phyloP scores from a whole-genome alignment of 1,140 invertebrate species.

The Archegozetes longisetosus region DNA sequence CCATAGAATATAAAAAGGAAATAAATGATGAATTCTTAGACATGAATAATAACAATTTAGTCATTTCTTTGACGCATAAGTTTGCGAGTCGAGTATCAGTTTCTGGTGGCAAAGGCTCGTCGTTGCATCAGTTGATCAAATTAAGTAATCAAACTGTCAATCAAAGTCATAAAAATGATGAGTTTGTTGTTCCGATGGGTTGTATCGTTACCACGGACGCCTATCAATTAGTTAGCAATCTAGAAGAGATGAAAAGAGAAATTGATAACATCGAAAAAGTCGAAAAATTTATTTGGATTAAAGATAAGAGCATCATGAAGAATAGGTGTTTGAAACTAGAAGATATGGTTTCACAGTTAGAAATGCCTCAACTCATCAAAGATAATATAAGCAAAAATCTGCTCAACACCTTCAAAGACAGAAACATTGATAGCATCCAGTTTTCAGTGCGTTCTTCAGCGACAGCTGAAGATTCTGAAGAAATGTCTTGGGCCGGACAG shows the following conservation, averaged over 20 bases:
- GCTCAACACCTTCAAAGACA: not conserved
- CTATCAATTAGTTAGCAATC: slow-evolving; percentile 16
- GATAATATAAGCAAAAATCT: not conserved
- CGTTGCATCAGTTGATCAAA: slow-evolving; percentile 40
- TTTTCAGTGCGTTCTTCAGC: slow-evolving; percentile 46
- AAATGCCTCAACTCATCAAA: not conserved
- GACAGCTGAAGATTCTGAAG: slow-evolving; percentile 52
- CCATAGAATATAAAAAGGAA: too few species aligned
- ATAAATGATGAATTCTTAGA: too few species aligned
- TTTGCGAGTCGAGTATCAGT: too few species aligned
- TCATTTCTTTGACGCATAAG: too few species aligned
- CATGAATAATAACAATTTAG: too few species aligned
- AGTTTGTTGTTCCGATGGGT: slow-evolving; percentile 36
- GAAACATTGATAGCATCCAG: not conserved
- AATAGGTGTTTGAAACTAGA: not conserved
- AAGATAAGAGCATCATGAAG: not conserved
- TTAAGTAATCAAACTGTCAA: slow-evolving; percentile 15
- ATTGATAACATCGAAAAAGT: slow-evolving; percentile 1
- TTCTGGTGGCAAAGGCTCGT: slow-evolving; percentile 55
- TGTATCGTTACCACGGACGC: slow-evolving; percentile 42
- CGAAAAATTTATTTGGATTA: not conserved
- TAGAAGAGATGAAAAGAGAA: slow-evolving; percentile 1
- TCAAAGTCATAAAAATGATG: too few species aligned
- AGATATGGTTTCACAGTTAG: not conserved
- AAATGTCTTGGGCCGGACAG: slow-evolving; percentile 64